Evolutionary conservation across 2,888 invertebrate genomes (phyloP), one percentile per base, ranked within the genome.

Genomic region (Torymus texanus): DNA sequence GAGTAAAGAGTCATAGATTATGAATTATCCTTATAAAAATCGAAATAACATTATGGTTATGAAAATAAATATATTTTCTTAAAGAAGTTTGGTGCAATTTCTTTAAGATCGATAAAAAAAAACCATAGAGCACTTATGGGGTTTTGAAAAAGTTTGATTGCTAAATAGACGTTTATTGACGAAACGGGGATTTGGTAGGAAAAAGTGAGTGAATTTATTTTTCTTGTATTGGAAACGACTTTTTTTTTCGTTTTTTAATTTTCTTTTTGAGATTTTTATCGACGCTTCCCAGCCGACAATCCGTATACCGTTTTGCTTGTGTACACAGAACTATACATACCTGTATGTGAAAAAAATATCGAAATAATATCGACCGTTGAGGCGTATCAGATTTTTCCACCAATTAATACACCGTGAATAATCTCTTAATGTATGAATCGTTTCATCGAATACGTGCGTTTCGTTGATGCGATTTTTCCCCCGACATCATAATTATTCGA

Each of bases 321-420:
- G 5, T n/a, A 18, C 16, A 59, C 59, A 59, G 10, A 58, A 0
- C 13, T 13, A 59, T 50, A 59, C 10, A 29, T 8, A 18, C 21
- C 21, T 18, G 24, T 2, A 68, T 13, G 21, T 11, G 59, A 59
- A 50, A 51, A 24, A 70, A 50, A 41, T n/a, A 8, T 70, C 12
- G 24, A 70, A 70, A 76, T 58, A 58, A 71, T 8, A 41, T 41
- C 41, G 41, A 41, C 41, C 41, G 41, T 41, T 41, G 8, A 41
- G 41, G 41, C 8, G 10, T 29, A 41, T 41, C 41, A 8, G 8
- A 8, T 41, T 41, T 41, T 41, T 41, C 18, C 61, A 18, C 61
- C 61, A 61, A 61, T 61, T 61, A 61, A n/a, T 65, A 65, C 65
- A 18, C 41, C 50, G 41, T n/a, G 29, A 62, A 62, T 62, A 62